phyloP scores from a whole-genome alignment of 2,113 vertebrate genomes.

The Myotis yumanensis region DNA sequence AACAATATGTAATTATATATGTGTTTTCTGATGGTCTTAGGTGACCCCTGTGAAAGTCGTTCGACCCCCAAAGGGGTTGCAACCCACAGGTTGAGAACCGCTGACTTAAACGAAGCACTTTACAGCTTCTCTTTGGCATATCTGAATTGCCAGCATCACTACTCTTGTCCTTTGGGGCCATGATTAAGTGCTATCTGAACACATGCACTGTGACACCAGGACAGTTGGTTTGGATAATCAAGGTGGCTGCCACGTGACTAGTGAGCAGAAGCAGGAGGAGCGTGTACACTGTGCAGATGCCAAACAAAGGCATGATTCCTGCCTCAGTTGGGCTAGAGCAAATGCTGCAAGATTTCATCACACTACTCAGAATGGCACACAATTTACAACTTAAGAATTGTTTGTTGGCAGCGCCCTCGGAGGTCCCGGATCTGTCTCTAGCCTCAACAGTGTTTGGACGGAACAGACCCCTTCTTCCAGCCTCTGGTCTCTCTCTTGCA shows the following conservation, averaged over 20 bases:
- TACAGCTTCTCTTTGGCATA: not conserved
- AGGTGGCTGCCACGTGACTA: not conserved
- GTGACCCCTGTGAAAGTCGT: too few relatives aligned
- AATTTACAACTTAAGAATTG: not conserved
- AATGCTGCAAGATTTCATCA: not conserved
- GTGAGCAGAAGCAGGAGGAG: too few relatives aligned
- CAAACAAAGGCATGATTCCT: not conserved
- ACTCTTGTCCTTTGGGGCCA: not conserved
- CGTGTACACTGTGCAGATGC: not conserved
- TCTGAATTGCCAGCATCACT: not conserved
- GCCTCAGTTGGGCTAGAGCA: not conserved
- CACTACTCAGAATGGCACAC: not conserved
- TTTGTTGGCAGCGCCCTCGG: not conserved
- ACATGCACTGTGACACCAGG: not conserved
- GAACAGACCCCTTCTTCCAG: too few relatives aligned
- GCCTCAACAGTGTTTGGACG: too few relatives aligned
- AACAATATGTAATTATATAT: too few relatives aligned
- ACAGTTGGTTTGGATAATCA: not conserved
- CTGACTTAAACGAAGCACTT: not conserved
- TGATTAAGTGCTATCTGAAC: not conserved
- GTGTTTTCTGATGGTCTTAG: too few relatives aligned
- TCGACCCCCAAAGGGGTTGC: too few relatives aligned
- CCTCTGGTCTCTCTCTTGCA: too few relatives aligned
- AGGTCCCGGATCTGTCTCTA: too few relatives aligned
- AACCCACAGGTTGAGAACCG: too few relatives aligned